A percentile compares a stretch with the other conserved stretches of the same genome.
phyloP scores from a whole-genome alignment of 1,140 invertebrate genomes.

The Thaumatotibia leucotreta region DNA sequence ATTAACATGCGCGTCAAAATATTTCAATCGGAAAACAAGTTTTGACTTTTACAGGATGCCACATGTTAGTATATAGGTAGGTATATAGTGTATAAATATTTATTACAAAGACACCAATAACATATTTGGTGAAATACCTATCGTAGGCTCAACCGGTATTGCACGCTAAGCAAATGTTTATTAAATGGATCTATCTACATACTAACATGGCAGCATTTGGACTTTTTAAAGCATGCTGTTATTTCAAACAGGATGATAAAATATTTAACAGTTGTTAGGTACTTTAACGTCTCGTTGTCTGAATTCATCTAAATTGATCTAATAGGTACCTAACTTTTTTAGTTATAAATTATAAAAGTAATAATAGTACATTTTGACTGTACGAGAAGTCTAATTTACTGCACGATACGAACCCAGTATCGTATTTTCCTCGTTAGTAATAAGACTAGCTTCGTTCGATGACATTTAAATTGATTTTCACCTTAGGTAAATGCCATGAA shows the following conservation, averaged over 20 bases:
- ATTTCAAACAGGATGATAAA: conserved; percentile 5
- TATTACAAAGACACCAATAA: neutral
- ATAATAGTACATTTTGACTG: conserved; percentile 14
- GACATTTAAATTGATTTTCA: neutral
- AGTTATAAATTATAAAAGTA: neutral
- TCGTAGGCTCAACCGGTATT: no score
- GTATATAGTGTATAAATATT: neutral
- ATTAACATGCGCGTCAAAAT: neutral
- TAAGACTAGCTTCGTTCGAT: conserved; percentile 8
- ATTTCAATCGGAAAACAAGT: neutral
- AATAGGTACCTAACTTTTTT: neutral
- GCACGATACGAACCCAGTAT: conserved; percentile 42
- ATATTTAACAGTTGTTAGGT: neutral
- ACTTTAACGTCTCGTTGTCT: neutral
- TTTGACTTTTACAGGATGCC: neutral
- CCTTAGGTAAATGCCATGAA: conserved; percentile 42
- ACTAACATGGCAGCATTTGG: neutral
- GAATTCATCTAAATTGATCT: conserved; percentile 13
- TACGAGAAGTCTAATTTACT: conserved; percentile 34
- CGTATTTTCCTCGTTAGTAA: conserved; percentile 27
- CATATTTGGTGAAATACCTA: neutral
- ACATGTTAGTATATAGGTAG: neutral
- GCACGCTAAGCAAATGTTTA: no score
- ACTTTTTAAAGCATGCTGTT: neutral
- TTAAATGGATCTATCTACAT: neutral